Base-by-base conservation (phyloP, 2,888 invertebrate genomes). In the Phyto melanocephala region DNA sequence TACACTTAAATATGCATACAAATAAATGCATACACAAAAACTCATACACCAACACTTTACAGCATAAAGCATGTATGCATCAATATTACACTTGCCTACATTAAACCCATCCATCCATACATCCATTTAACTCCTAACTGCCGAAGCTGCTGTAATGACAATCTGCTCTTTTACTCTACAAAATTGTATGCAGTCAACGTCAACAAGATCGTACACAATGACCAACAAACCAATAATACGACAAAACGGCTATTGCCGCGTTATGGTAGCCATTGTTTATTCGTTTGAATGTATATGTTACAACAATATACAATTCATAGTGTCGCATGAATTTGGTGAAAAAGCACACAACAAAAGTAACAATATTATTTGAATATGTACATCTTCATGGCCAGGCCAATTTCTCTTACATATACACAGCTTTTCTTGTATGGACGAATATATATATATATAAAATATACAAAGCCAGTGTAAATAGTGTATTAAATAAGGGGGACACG, bases 291-390 rank as follows among this genome's bases (percentile, higher is more conserved):
- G 37, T 68, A 7, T 1, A 20, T 71, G 22, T 40, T 47, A 22
- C 40, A 72, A 60, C 37, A 54, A 81, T 77, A 77, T 81, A 77
- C 81, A 77, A 81, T 81, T 67, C 81, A 77, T 72, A 67, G 45
- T 77, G 77, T 63, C 62, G 62, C 78, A 68, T 60, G 24, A 74
- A 71, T 70, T 67, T 71, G 74, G 20, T 63, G 63, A 50, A 67
- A 58, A 71, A 78, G 63, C 56, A 71, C 65, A 37, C 37, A 58
- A 20, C n/a, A 65, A 47, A 15, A 63, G 22, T 8, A 45, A 45
- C 15, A 50, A 42, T 24, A 17, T 40, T 45, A 28, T 24, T 22
- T 37, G 42, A 13, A 52, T 50, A 45, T n/a, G 63, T 22, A 63
- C 24, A 67, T 79, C 67, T 74, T 80, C 79, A 75, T 79, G 75